phyloP scores from a whole-genome alignment of 2,888 invertebrate genomes.

The Saturnia japonica region DNA sequence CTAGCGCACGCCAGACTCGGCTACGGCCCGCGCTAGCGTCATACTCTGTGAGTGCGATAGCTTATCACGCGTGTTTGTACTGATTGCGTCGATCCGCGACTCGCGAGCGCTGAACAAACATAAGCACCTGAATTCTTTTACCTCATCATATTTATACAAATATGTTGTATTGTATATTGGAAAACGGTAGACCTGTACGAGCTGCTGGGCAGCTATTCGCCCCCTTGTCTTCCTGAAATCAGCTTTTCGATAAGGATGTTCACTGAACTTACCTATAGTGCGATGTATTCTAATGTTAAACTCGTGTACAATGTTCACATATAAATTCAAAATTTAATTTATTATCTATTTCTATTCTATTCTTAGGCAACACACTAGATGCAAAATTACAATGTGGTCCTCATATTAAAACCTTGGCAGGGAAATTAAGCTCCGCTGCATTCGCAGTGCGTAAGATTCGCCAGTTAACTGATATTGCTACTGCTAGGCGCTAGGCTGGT shows the following conservation, averaged over 20 bases:
- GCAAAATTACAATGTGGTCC: too few relatives aligned
- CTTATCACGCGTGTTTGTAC: constrained; percentile 19
- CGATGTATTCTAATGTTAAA: neutral
- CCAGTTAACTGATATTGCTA: too few relatives aligned
- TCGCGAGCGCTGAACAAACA: constrained; percentile 25
- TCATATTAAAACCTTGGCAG: too few relatives aligned
- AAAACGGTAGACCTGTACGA: neutral
- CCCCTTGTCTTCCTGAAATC: neutral
- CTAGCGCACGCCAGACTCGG: constrained; percentile 4
- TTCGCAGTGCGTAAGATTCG: too few relatives aligned
- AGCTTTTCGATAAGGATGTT: neutral
- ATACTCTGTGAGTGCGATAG: constrained; percentile 22
- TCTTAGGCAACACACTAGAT: too few relatives aligned
- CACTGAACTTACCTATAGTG: neutral
- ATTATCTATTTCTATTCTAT: too few relatives aligned
- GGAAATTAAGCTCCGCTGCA: too few relatives aligned
- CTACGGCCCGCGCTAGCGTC: constrained; percentile 14
- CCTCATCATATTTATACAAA: neutral
- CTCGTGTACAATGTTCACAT: too few relatives aligned
- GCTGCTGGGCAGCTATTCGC: neutral
- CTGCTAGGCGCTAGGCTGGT: too few relatives aligned
- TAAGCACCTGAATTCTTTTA: constrained; percentile 5
- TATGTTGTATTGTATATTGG: neutral
- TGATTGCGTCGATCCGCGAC: constrained; percentile 26
- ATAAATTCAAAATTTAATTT: too few relatives aligned